These are phyloP conservation scores for Griposia aprilina DNA, from an alignment of 2,888 invertebrate genomes.

Conservation along the genomic window DNA sequence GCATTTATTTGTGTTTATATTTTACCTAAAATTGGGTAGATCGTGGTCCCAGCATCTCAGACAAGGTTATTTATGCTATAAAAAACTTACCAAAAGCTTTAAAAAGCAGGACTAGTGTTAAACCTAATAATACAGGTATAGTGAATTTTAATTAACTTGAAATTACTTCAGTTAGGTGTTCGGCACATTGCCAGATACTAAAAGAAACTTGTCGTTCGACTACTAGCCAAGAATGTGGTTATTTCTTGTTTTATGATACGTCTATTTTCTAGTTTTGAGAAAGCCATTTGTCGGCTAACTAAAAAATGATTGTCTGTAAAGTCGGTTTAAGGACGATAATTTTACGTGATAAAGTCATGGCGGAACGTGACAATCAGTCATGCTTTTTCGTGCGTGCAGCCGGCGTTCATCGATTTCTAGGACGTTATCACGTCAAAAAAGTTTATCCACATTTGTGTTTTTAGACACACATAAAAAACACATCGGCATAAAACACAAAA, in stretches of 20 bases:
- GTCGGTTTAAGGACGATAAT: no score
- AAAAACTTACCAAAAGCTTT: background rate
- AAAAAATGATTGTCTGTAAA: no score
- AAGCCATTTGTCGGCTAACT: background rate
- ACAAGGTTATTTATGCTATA: no score
- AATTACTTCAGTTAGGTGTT: slow-evolving; percentile 4
- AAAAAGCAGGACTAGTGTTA: background rate
- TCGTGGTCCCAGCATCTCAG: no score
- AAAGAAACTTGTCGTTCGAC: slow-evolving; percentile 5
- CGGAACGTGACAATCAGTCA: no score
- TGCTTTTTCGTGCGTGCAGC: no score
- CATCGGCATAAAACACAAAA: no score
- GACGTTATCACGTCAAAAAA: no score
- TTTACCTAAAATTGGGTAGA: no score
- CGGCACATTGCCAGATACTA: slow-evolving; percentile 34
- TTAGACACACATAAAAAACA: background rate
- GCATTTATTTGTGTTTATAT: no score
- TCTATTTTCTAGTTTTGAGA: background rate
- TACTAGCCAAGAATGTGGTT: slow-evolving; percentile 3
- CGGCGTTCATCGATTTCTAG: no score
- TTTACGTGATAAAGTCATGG: no score
- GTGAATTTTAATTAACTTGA: slow-evolving; percentile 24
- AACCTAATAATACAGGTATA: background rate
- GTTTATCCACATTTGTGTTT: background rate
- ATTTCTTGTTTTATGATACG: slow-evolving; percentile 6